Conservation (phyloP, 2,797 vertebrate genomes). For the Valencia hispanica region DNA sequence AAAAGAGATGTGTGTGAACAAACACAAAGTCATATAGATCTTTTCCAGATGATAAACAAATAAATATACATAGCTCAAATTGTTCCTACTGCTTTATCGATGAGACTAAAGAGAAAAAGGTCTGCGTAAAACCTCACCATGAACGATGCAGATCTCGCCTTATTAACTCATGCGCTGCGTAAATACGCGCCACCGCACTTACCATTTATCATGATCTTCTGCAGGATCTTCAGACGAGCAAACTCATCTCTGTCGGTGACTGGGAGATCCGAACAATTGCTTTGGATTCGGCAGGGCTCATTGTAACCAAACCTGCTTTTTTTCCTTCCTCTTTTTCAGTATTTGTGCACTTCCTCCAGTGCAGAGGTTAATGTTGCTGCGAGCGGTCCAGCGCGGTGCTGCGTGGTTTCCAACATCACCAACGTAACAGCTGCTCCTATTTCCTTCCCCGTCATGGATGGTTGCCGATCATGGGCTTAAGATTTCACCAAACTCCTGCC, state of each 20-base stretch:
- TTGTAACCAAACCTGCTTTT: slow-evolving; percentile 23
- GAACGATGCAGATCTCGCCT: background rate
- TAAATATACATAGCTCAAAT: background rate
- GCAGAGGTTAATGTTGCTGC: slow-evolving; percentile 28
- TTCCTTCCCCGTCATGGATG: slow-evolving; percentile 72
- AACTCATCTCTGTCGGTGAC: slow-evolving; percentile 59
- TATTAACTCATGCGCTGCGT: slow-evolving; percentile 6
- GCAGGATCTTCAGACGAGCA: slow-evolving; percentile 64
- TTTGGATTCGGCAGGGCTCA: slow-evolving; percentile 45
- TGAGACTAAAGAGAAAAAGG: background rate
- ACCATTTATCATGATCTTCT: slow-evolving; percentile 82
- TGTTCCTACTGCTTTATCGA: background rate
- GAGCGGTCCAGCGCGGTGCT: slow-evolving; percentile 46
- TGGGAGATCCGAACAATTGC: slow-evolving; percentile 34
- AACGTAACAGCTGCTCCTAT: slow-evolving; percentile 54
- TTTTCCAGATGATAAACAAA: background rate
- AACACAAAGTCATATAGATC: background rate
- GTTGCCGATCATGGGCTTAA: slow-evolving; percentile 61
- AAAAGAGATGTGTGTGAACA: slow-evolving; percentile 8
- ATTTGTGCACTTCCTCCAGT: slow-evolving; percentile 17
- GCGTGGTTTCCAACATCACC: slow-evolving; percentile 62
- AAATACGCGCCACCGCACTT: slow-evolving; percentile 43
- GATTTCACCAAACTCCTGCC: slow-evolving; percentile 72
- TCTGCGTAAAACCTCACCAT: background rate
- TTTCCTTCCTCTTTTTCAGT: background rate